Percentiles rank a stretch among this genome's conserved stretches.
Conservation (phyloP, 2,888 invertebrate species). For the Ceraclea dissimilis region DNA sequence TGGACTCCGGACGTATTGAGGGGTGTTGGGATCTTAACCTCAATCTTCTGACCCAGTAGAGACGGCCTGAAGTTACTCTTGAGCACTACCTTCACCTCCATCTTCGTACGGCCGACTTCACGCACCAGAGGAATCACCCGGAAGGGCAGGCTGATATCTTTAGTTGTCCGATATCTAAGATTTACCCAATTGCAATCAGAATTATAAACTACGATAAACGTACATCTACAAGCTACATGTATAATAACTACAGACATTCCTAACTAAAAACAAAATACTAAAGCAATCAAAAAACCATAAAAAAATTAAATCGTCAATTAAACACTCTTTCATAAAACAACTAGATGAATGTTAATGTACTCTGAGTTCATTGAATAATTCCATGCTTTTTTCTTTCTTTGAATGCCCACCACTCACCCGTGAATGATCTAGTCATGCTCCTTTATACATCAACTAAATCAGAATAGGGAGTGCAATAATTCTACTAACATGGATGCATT, state of each 20-base stretch:
- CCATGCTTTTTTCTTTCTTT: no score
- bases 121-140: slow-evolving; percentile 97
- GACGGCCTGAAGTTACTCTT: slow-evolving; percentile 99
- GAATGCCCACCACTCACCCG: no score
- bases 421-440: no score
- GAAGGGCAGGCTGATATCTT: slow-evolving; percentile 99
- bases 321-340: no score
- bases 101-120: slow-evolving; percentile 97
- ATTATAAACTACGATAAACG: no score
- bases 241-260: neutral
- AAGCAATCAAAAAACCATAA: neutral
- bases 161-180: slow-evolving; percentile 91
- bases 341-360: no score
- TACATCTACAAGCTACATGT: no score
- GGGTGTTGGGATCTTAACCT: slow-evolving; percentile 98
- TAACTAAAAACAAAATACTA: neutral
- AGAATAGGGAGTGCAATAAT: no score
- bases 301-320: no score
- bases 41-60: slow-evolving; percentile 96
- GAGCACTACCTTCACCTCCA: slow-evolving; percentile 99
- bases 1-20: slow-evolving; percentile 98
- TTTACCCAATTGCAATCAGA: neutral
- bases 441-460: no score
- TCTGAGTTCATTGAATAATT: no score
- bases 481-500: no score